phyloP scores from a whole-genome alignment of 1,140 invertebrate species.

The Oryzaephilus surinamensis region DNA sequence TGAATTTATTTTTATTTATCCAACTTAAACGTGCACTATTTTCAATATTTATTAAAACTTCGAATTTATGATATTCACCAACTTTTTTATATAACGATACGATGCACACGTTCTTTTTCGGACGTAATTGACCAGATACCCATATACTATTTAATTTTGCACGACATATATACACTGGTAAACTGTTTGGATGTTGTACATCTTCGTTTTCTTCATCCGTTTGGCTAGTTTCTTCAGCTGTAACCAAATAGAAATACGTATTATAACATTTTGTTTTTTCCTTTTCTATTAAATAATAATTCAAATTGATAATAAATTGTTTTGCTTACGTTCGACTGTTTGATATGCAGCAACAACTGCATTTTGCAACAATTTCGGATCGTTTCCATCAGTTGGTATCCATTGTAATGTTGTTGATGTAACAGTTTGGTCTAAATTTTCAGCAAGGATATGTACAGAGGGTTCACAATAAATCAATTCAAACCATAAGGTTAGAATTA shows the following conservation, averaged over 20 bases:
- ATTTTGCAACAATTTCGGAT: constrained; percentile 26
- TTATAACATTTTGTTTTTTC: not conserved
- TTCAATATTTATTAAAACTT: constrained; percentile 66
- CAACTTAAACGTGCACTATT: constrained; percentile 62
- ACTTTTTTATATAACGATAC: constrained; percentile 51
- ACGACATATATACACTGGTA: constrained; percentile 60
- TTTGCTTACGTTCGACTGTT: constrained; percentile 19
- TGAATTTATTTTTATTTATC: constrained; percentile 58
- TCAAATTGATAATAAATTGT: not conserved
- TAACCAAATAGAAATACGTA: too few species aligned
- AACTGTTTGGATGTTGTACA: constrained; percentile 6
- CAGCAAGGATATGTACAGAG: constrained; percentile 30
- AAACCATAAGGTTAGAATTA: constrained; percentile 5
- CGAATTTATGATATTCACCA: constrained; percentile 50
- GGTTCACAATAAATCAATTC: constrained; percentile 16
- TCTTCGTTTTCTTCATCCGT: constrained; percentile 19
- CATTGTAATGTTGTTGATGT: constrained; percentile 38
- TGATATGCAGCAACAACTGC: constrained; percentile 35
- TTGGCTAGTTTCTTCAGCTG: too few species aligned
- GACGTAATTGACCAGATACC: constrained; percentile 55
- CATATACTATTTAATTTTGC: constrained; percentile 55
- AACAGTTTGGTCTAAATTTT: constrained; percentile 34
- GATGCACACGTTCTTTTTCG: constrained; percentile 45
- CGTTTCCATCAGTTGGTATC: constrained; percentile 23
- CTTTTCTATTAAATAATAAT: too few species aligned